These are phyloP conservation scores for Lasioglossum morio DNA, from an alignment of 2,888 invertebrate species.

Conservation along the genomic window DNA sequence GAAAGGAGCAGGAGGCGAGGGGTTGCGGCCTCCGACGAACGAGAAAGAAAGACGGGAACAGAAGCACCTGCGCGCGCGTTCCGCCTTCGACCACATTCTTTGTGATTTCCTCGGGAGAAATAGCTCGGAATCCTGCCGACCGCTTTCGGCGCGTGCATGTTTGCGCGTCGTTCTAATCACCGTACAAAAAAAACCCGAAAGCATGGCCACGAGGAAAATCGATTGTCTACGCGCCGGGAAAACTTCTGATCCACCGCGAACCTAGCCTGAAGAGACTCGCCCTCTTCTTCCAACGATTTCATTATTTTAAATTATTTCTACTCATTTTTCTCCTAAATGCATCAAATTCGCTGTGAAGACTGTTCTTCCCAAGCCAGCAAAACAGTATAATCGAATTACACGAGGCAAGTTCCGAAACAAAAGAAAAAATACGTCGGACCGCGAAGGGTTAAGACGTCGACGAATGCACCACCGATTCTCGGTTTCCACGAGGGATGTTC, in stretches of 20 bases:
- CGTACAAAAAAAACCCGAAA: constrained; percentile 38
- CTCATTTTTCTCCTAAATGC: too few species aligned
- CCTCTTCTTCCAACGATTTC: too few species aligned
- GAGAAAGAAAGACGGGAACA: constrained; percentile 23
- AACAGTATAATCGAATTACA: not conserved
- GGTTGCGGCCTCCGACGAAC: not conserved
- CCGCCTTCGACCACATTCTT: constrained; percentile 59
- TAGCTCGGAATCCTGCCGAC: constrained; percentile 46
- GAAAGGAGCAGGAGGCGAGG: constrained; percentile 3
- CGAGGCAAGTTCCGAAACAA: not conserved
- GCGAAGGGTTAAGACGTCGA: not conserved
- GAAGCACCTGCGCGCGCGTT: constrained; percentile 59
- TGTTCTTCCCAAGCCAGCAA: too few species aligned
- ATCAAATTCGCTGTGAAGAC: too few species aligned
- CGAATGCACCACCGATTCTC: not conserved
- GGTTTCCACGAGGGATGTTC: not conserved
- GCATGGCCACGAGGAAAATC: constrained; percentile 5
- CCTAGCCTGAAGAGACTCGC: not conserved
- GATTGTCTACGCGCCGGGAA: not conserved
- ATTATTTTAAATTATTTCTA: too few species aligned
- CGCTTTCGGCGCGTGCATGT: constrained; percentile 30
- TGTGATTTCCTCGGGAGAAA: constrained; percentile 60
- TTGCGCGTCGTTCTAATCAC: constrained; percentile 37
- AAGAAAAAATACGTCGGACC: not conserved
- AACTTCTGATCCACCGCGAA: not conserved